A percentile compares a stretch with the other conserved stretches of the same genome.
phyloP scores from a whole-genome alignment of 2,797 vertebrate genomes.

The Smutsia gigantea region DNA sequence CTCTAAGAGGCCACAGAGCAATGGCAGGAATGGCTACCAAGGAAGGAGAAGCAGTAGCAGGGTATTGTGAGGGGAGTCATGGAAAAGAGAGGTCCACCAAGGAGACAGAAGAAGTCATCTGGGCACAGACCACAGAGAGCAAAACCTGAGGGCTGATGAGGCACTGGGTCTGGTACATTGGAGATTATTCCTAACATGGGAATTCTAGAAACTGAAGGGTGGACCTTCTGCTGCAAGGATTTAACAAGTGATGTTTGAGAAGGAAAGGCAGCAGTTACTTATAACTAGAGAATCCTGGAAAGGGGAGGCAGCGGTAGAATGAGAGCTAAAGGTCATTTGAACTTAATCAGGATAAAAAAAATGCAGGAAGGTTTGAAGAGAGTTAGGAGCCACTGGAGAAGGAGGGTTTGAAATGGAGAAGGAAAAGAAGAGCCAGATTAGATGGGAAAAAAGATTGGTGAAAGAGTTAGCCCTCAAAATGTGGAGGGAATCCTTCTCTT shows the following conservation, averaged over 20 bases:
- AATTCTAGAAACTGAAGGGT: neutral
- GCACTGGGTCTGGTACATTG: neutral
- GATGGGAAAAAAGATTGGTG: neutral
- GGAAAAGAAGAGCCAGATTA: neutral
- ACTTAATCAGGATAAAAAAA: neutral
- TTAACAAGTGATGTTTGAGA: neutral
- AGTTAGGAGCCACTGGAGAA: neutral
- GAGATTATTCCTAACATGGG: neutral
- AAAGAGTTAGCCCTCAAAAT: neutral
- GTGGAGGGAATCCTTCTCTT: neutral
- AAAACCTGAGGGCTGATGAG: neutral
- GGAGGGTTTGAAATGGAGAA: neutral
- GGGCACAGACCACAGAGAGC: neutral
- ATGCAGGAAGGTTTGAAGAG: neutral
- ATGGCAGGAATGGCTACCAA: neutral
- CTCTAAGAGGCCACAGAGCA: neutral
- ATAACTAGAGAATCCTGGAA: neutral
- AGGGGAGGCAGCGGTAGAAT: neutral
- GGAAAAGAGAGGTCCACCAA: neutral
- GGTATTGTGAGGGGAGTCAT: neutral
- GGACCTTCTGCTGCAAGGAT: neutral
- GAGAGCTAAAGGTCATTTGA: neutral
- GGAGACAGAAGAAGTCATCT: neutral
- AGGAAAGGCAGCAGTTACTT: neutral
- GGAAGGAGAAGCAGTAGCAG: neutral